Base-by-base conservation (phyloP, 2,113 vertebrate genomes). In the Montifringilla adamsi region DNA sequence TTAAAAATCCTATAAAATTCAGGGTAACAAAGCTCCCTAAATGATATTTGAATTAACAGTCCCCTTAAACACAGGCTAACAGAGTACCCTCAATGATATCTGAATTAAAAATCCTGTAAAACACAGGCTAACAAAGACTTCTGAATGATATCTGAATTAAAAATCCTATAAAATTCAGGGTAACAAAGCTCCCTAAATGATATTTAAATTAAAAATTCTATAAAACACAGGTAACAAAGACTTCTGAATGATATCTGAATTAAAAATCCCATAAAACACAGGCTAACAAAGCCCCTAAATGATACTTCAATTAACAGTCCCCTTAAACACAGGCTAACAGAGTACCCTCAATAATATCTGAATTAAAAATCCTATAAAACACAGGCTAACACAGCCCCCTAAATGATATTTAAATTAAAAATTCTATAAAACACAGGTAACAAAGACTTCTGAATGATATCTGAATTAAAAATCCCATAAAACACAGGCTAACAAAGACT, bases 191-290 rank as follows among this genome's bases (percentile, higher is more conserved):
- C 17, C 7, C 17, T 53, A 12, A 18, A 30, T 31, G 11, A 37
- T 26, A 18, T 3, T 2, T 27, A 1, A 27, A 28, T 39, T 39
- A 39, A 60, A 27, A 28, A 6, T 62, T 35, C 24, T 2, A 1
- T 37, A 60, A 60, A 37, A 18, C 7, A 27, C 11, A 28, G 10
- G 26, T 52, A 16, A 52, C 26, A 37, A 1, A 19, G 4, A n/a
- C 17, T 30, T 11, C 30, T 31, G 8, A 31, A 31, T 31, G 11
- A 20, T 20, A 31, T 4, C 2, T 55, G 10, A 53, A 31, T 53
- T 31, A 30, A 53, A 18, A 30, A 7, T 53, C 11, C 28, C 11
- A 1, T 53, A 19, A 53, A 53, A 30, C 6, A 30, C 21, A 15
- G 22, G 7, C n/a, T 50, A 13, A 15, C 28, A 24, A 31, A 66